Conservation (phyloP, 2,113 vertebrate species). For the Channa maculata region DNA sequence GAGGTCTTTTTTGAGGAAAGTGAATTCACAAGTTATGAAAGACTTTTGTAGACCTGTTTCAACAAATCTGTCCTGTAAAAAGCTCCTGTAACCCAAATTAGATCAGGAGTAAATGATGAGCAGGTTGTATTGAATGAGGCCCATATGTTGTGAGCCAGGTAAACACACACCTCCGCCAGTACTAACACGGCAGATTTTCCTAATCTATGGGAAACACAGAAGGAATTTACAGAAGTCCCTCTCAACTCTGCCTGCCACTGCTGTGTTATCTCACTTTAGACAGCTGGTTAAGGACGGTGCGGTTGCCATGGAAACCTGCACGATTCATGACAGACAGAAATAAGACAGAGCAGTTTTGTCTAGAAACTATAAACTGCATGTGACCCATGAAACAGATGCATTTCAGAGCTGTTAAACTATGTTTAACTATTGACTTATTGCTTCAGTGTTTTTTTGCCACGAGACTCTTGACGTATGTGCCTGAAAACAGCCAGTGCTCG, state of each 20-base stretch:
- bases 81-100: neutral
- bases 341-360: slow-evolving; percentile 59
- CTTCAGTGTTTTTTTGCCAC: slow-evolving; percentile 57
- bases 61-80: neutral
- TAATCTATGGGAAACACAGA: slow-evolving; percentile 48
- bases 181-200: slow-evolving; percentile 19
- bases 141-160: slow-evolving; percentile 13
- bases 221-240: slow-evolving; percentile 55
- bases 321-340: slow-evolving; percentile 68
- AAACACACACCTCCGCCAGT: slow-evolving; percentile 23
- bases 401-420: slow-evolving; percentile 20
- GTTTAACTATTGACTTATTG: slow-evolving; percentile 58
- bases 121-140: neutral
- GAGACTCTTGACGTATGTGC: slow-evolving; percentile 31
- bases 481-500: slow-evolving; percentile 57
- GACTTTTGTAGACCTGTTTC: neutral
- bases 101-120: slow-evolving; percentile 13
- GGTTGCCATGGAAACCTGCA: slow-evolving; percentile 81
- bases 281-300: slow-evolving; percentile 72
- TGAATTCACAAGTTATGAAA: neutral
- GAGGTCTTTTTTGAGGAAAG: neutral
- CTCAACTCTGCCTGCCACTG: slow-evolving; percentile 65
- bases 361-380: slow-evolving; percentile 32
- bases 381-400: slow-evolving; percentile 48
- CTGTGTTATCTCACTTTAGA: slow-evolving; percentile 74